Evolutionary conservation across 2,888 invertebrate species (phyloP), one percentile per base, ranked within the genome.

Genomic region (Harpalus rufipes): DNA sequence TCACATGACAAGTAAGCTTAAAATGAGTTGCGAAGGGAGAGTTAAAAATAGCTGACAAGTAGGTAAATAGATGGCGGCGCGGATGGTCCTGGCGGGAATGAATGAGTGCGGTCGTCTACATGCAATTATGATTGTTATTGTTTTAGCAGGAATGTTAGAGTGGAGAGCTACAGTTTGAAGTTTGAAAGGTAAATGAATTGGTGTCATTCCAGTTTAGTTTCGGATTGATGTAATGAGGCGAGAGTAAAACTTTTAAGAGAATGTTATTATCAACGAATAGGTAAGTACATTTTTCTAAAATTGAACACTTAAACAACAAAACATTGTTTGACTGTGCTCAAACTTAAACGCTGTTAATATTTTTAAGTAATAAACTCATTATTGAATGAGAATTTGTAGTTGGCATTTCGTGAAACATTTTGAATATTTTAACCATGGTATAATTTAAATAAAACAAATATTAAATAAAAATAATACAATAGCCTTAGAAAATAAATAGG

Each of bases 51-150:
- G 68, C 68, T 68, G 68, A 68, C 68, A 68, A 68, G 68, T 68
- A 41, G 68, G 68, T 39, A 68, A 68, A 68, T 32, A 39, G 32
- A 68, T 68, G 14, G 68, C 68, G 32, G 8, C 63, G 63, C 16
- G 63, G 63, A 21, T 63, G 63, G 63, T 21, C 12, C n/a, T 68
- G 68, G 68, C 39, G 39, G 39, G 68, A 39, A 68, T 14, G 68
- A 25, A 68, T 68, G 68, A 39, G 68, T 68, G 68, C 32, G 68
- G 68, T 68, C 68, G 32, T 6, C 68, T 68, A 32, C 68, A 68
- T 68, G 68, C 68, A 68, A 63, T 68, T 68, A 68, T 68, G 68
- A 68, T 68, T 68, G 68, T 68, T 68, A 68, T 68, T 68, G 68
- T 68, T 68, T 68, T 68, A 68, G 68, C 68, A 1, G 63, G 63